Base-by-base conservation (phyloP, 2,888 invertebrate species). In the Lysandra bellargus region DNA sequence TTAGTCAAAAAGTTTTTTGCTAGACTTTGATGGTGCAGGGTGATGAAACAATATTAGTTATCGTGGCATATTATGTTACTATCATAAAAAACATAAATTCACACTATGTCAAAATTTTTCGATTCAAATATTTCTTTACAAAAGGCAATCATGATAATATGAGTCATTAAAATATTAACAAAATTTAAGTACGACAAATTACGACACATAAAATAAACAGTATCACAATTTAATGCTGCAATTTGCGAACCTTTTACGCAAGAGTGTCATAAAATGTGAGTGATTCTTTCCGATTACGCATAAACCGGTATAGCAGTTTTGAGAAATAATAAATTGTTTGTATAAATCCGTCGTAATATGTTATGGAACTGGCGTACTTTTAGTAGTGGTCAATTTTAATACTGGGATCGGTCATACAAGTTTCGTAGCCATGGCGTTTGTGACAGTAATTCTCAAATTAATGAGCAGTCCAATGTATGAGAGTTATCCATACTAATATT, bases 141-240 rank as follows among this genome's bases (percentile, higher is more conserved):
- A 57, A 17, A 14, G 57, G 14, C 4, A 57, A 57, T 57, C 17
- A 64, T 64, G 12, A 37, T 37, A 2, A 3, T 64, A 30, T 69
- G 14, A 37, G 33, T 12, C 69, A 69, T 33, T 57, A 57, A 17
- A 69, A 37, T 33, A 69, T 17, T 33, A 69, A 69, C 30, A 69
- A 69, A 37, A 69, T 69, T 64, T 37, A 33, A 37, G 69, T 69
- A 69, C 69, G 69, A 69, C 69, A 69, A 69, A 69, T 69, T 69
- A 69, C 33, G 14, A 14, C 69, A 69, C 69, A 5, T 69, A 69
- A 69, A 69, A 69, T 30, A 69, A 69, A 69, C 33, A 69, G 23
- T 69, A 33, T 69, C 14, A 69, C 69, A 69, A 3, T 69, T 69
- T 69, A 69, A 14, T 69, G 37, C 33, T 33, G 69, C 69, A 37